These are phyloP conservation scores for Oxygymnocypris stewartii DNA, from an alignment of 2,113 vertebrate species.

Conservation along the genomic window DNA sequence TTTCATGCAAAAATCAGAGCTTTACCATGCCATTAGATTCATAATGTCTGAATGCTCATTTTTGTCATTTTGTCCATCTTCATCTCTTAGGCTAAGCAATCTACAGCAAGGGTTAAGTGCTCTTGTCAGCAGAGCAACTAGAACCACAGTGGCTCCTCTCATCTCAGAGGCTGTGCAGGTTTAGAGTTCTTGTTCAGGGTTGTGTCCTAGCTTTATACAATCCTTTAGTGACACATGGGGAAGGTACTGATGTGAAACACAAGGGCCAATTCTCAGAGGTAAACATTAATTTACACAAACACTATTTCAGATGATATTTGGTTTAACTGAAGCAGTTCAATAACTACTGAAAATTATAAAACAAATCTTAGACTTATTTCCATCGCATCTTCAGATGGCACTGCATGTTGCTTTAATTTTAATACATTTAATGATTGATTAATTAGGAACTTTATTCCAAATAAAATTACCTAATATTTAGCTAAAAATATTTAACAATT, in stretches of 20 bases:
- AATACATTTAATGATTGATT: background rate
- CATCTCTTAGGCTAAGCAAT: conserved; percentile 47
- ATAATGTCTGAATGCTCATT: conserved; percentile 5
- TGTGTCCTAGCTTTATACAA: conserved; percentile 67
- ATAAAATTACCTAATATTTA: no score
- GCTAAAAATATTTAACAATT: background rate
- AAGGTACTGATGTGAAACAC: conserved; percentile 55
- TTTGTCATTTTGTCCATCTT: conserved; percentile 2
- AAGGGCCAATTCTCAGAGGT: conserved; percentile 56
- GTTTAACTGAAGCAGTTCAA: background rate
- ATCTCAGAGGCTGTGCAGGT: conserved; percentile 70
- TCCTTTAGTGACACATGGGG: conserved; percentile 51
- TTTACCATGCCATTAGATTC: background rate
- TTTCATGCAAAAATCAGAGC: background rate
- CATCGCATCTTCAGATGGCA: background rate
- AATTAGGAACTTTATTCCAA: background rate
- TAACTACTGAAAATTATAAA: background rate
- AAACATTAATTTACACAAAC: conserved; percentile 43
- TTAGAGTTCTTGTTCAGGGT: conserved; percentile 45
- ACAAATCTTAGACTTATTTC: background rate
- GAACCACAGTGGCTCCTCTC: conserved; percentile 65
- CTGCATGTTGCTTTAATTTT: background rate
- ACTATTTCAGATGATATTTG: conserved; percentile 20
- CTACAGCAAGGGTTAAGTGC: conserved; percentile 54
- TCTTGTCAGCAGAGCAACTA: conserved; percentile 67